Percentiles rank a stretch among this genome's conserved stretches.
Conservation (phyloP, 1,140 invertebrate species). For the Drosophila ambigua region DNA sequence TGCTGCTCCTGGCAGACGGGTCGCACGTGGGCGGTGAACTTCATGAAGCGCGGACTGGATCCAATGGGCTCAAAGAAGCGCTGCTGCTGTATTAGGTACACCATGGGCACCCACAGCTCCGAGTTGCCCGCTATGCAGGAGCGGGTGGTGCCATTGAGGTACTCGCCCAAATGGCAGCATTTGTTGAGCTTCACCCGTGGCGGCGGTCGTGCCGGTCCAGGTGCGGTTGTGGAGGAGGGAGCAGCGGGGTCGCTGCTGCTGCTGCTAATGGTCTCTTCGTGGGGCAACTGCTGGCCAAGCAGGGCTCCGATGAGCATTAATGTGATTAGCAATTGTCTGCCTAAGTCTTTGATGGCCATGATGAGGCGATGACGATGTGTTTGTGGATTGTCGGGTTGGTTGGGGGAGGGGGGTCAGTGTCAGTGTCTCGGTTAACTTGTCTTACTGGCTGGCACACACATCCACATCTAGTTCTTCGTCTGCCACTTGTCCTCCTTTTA, state of each 20-base stretch:
- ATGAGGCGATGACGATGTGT: constrained; percentile 2
- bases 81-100: constrained; percentile 62
- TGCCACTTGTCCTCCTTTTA: constrained; percentile 21
- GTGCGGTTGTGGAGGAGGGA: background rate
- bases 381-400: constrained; percentile 5
- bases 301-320: constrained; percentile 3
- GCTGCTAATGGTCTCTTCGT: background rate
- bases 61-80: constrained; percentile 67
- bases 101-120: constrained; percentile 71
- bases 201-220: constrained; percentile 37
- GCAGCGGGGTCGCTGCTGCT: background rate
- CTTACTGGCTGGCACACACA: constrained; percentile 3
- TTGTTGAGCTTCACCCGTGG: constrained; percentile 74
- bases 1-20: constrained; percentile 48
- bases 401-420: too few relatives aligned
- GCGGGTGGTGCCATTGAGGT: constrained; percentile 57
- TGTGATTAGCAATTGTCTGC: constrained; percentile 6
- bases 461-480: background rate
- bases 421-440: background rate
- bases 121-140: constrained; percentile 67
- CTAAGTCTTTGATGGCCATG: constrained; percentile 1
- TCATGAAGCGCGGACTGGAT: constrained; percentile 66
- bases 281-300: constrained; percentile 4
- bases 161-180: constrained; percentile 79
- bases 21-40: constrained; percentile 60